Conservation (phyloP, 2,888 invertebrate genomes). For the Xanthia togata region DNA sequence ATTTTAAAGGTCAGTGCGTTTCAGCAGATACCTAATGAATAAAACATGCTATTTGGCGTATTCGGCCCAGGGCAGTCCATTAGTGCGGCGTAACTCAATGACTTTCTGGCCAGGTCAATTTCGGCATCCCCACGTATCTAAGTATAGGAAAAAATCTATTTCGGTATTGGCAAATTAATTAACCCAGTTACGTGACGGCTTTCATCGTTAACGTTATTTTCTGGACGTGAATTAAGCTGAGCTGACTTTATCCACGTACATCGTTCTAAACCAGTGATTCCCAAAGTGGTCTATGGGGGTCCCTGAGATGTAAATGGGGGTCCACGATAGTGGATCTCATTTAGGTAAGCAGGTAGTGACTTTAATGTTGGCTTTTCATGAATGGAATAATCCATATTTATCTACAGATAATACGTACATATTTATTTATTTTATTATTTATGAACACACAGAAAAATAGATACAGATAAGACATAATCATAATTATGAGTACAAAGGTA, state of each 20-base stretch:
- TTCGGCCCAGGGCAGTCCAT: slow-evolving; percentile 51
- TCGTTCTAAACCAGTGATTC: background rate
- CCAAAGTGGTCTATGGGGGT: too few species aligned
- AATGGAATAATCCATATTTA: too few species aligned
- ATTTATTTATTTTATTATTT: too few species aligned
- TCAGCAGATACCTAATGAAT: slow-evolving; percentile 43
- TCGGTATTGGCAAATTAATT: slow-evolving; percentile 59
- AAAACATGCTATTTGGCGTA: slow-evolving; percentile 42
- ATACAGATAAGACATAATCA: too few species aligned
- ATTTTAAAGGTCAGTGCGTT: slow-evolving; percentile 31
- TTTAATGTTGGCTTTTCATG: too few species aligned
- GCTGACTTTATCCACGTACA: background rate
- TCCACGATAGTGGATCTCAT: too few species aligned
- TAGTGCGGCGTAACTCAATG: slow-evolving; percentile 63
- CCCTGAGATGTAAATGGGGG: too few species aligned
- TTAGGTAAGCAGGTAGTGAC: too few species aligned
- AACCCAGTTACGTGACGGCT: slow-evolving; percentile 58
- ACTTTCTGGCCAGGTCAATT: slow-evolving; percentile 58
- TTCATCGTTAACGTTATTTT: slow-evolving; percentile 43
- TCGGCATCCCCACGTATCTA: slow-evolving; percentile 35
- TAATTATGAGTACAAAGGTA: too few species aligned
- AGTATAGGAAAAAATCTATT: slow-evolving; percentile 53
- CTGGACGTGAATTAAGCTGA: slow-evolving; percentile 11
- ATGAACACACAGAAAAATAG: too few species aligned
- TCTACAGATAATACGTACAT: too few species aligned